phyloP scores from a whole-genome alignment of 1,140 invertebrate species.

The Dinoponera quadriceps region DNA sequence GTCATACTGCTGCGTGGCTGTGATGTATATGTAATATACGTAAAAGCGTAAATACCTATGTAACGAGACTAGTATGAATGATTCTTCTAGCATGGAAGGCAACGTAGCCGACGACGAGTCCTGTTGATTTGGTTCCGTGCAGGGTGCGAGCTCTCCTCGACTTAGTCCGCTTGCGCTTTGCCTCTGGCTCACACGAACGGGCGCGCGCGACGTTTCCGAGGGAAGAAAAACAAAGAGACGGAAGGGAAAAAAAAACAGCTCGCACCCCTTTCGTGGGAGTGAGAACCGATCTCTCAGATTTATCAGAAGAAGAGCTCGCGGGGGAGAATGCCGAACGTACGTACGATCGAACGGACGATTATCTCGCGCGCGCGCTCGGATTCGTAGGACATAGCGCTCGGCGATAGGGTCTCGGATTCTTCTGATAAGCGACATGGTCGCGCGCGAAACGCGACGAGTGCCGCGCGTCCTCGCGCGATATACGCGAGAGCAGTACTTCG shows the following conservation, averaged over 20 bases:
- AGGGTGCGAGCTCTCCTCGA: conserved; percentile 81
- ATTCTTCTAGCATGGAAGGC: conserved; percentile 75
- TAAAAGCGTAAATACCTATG: conserved; percentile 52
- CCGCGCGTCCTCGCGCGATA: not conserved
- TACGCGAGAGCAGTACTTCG: not conserved
- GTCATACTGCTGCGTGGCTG: conserved; percentile 61
- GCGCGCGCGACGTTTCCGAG: not conserved
- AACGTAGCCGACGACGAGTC: conserved; percentile 79
- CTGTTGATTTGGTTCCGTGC: conserved; percentile 86
- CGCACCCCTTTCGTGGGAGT: not conserved
- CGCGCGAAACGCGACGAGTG: not conserved
- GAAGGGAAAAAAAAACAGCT: not conserved
- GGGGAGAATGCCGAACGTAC: not conserved
- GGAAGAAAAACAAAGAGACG: not conserved
- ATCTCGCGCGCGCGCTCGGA: conserved; percentile 40
- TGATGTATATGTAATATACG: conserved; percentile 61
- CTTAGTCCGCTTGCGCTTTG: conserved; percentile 62
- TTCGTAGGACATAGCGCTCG: not conserved
- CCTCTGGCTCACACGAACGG: conserved; percentile 64
- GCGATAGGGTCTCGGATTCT: not conserved
- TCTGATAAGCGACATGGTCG: not conserved
- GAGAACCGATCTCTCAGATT: not conserved
- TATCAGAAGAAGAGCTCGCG: not conserved
- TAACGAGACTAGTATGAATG: conserved; percentile 64
- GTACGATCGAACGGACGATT: too few relatives aligned